Percentiles rank a stretch among this genome's conserved stretches.
phyloP scores from a whole-genome alignment of 2,888 invertebrate species.

The Ochlodes sylvanus region DNA sequence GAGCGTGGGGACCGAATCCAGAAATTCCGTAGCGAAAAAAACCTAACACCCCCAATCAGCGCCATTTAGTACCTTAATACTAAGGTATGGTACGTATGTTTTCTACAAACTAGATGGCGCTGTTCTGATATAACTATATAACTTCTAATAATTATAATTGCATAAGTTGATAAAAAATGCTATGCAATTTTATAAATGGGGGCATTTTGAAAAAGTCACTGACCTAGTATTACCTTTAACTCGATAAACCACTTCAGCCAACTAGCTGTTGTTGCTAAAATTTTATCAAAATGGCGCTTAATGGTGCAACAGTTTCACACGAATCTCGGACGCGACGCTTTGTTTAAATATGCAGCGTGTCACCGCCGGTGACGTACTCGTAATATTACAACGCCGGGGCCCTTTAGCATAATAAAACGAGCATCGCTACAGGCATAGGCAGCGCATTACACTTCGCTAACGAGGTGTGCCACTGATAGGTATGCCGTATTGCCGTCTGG shows the following conservation, averaged over 20 bases:
- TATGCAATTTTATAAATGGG: too few species aligned
- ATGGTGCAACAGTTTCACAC: slow-evolving; percentile 66
- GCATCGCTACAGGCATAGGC: slow-evolving; percentile 69
- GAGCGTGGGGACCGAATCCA: too few species aligned
- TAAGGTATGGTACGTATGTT: too few species aligned
- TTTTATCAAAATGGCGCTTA: slow-evolving; percentile 60
- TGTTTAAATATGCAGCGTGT: slow-evolving; percentile 77
- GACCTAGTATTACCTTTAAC: too few species aligned
- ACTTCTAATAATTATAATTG: too few species aligned
- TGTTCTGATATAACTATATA: too few species aligned
- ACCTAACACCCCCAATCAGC: too few species aligned
- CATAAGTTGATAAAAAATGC: too few species aligned
- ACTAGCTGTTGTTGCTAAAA: neutral
- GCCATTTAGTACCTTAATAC: too few species aligned
- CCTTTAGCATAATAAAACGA: slow-evolving; percentile 80
- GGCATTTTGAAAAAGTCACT: too few species aligned
- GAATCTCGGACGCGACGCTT: slow-evolving; percentile 59
- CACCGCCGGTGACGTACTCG: slow-evolving; percentile 75
- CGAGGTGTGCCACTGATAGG: slow-evolving; percentile 50
- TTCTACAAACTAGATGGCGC: too few species aligned
- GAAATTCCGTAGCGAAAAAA: too few species aligned
- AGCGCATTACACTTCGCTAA: slow-evolving; percentile 67
- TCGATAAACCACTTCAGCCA: neutral
- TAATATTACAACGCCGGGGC: slow-evolving; percentile 76
- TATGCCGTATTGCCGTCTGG: slow-evolving; percentile 22